Percentiles rank a stretch among this genome's conserved stretches.
Conservation (phyloP, 30 jellyfish, hydroid and myxozoan species). For the Chironex yamaguchii region DNA sequence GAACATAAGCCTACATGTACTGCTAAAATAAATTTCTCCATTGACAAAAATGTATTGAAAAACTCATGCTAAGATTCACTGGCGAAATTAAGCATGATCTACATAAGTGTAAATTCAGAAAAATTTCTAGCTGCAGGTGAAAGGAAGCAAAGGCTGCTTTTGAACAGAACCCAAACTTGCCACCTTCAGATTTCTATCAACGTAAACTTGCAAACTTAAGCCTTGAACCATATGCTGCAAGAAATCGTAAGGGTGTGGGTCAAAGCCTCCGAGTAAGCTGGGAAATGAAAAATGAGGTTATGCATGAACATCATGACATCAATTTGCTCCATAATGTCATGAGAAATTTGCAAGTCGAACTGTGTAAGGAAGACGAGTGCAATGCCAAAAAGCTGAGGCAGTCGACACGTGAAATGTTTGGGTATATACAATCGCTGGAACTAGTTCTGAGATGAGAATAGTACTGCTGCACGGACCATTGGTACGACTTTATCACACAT, state of each 20-base stretch:
- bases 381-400: background rate
- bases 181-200: conserved; percentile 22
- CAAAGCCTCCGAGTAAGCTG: background rate
- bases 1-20: background rate
- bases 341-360: background rate
- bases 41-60: background rate
- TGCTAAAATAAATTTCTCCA: background rate
- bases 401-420: conserved; percentile 20
- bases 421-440: conserved; percentile 54
- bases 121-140: background rate
- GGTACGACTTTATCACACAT: conserved; percentile 33
- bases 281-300: conserved; percentile 2
- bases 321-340: background rate
- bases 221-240: conserved; percentile 7
- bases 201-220: background rate
- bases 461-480: background rate
- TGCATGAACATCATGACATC: background rate
- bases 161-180: conserved; percentile 17
- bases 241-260: conserved; percentile 30
- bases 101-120: background rate
- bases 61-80: background rate
- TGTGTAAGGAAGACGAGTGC: conserved; percentile 15
- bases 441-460: no score
- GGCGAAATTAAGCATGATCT: background rate
- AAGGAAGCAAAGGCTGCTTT: background rate